Base-by-base conservation (phyloP, 2,888 invertebrate genomes). In the Rotaria macrura region DNA sequence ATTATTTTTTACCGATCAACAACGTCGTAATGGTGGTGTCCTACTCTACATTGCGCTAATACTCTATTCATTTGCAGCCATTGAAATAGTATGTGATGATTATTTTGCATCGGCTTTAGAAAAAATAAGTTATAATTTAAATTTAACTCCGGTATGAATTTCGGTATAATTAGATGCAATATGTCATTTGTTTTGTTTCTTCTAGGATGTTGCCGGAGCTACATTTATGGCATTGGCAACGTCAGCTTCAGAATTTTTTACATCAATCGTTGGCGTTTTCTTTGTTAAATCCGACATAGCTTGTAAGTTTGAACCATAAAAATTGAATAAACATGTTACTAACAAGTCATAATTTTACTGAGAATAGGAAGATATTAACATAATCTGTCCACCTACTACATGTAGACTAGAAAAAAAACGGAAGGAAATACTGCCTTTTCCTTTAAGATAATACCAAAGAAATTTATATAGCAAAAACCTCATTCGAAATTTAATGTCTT, bases 41-140 rank as follows among this genome's bases (percentile, higher is more conserved):
- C 92, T 94, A 87, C 90, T 96, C 88, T 96, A 96, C 91, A 91
- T 96, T 0, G 89, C 94, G 88, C 92, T 95, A 88, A 94, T 94
- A 86, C 92, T 94, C 85, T 96, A 95, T 91, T 93, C 94, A 89
- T 96, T 96, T 90, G 92, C 94, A 85, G 91, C 95, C 84, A 92
- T 96, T 87, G 95, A 95, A 17, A 93, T 95, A 88, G 95, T 96
- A 9, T 95, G 96, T 92, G 96, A 96, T 91, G 95, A 95, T 90
- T 96, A 95, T 92, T 96, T 96, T 91, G 95, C 96, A 85, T 49
- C 83, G 6, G 83, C 85, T 57, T 52, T 85, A 65, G 84, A 84
- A 34, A 55, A 65, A 54, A 85, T 84, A 17, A 88, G 87, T 55
- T 87, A 88, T 88, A 87, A 87, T 86, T 87, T 89, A 12, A 88